A percentile compares a stretch with the other conserved stretches of the same genome.
Conservation (phyloP, 2,797 vertebrate genomes). For the Gallinago nigripennis region DNA sequence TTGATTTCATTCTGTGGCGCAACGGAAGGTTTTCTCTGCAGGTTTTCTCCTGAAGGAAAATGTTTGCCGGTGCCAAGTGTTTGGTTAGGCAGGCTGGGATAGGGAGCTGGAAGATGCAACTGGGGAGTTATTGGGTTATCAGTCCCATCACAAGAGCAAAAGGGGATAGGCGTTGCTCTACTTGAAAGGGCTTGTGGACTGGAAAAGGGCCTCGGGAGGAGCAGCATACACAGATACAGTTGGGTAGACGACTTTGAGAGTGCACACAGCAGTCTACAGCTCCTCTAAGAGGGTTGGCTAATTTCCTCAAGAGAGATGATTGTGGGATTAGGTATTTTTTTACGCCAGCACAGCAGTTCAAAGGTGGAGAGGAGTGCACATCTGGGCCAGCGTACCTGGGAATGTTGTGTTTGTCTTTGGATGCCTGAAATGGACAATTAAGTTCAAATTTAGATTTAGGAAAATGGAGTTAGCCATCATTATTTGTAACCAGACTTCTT, state of each 20-base stretch:
- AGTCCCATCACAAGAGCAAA: neutral
- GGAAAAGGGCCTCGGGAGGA: constrained; percentile 1
- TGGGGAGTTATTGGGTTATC: neutral
- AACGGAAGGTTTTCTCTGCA: neutral
- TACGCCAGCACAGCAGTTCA: neutral
- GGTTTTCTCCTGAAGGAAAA: neutral
- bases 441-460: neutral
- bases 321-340: neutral
- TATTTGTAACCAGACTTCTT: neutral
- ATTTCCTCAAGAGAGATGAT: neutral
- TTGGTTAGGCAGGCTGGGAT: neutral
- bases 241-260: neutral
- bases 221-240: neutral
- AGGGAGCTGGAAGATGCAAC: neutral
- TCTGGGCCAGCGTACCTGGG: neutral
- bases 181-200: constrained; percentile 11
- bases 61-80: constrained; percentile 4
- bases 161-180: neutral
- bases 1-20: constrained; percentile 23
- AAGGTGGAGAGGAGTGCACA: neutral
- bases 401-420: neutral
- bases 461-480: neutral
- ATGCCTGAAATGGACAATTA: neutral
- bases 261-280: neutral
- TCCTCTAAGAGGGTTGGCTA: neutral